Evolutionary conservation across 2,113 vertebrate species (phyloP).

Genomic region (Lipotes vexillifer): DNA sequence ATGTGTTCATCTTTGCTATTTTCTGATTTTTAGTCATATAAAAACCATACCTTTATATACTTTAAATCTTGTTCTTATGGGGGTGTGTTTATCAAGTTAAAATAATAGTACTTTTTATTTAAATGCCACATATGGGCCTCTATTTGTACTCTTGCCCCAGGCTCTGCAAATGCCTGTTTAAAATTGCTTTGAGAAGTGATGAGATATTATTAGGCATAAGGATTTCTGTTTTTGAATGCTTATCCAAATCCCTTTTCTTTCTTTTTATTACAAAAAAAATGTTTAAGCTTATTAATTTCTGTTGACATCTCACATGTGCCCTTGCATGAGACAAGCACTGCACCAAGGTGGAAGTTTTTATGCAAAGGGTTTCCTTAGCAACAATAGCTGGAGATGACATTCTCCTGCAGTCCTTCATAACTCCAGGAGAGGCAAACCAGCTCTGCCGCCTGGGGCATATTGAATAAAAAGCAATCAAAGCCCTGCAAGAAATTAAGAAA

Average conservation of each 20-base stretch:
- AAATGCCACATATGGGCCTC: background rate
- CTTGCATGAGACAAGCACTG: background rate
- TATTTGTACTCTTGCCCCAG: background rate
- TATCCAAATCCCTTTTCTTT: background rate
- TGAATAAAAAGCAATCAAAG: constrained; percentile 1
- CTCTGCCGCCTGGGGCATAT: background rate
- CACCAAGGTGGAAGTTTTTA: background rate
- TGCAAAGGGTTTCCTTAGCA: background rate
- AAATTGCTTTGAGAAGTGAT: background rate
- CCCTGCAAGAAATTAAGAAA: background rate
- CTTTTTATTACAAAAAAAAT: background rate
- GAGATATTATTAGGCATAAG: background rate
- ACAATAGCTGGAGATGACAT: background rate
- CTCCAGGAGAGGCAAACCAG: background rate
- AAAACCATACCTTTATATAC: background rate
- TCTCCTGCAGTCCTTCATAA: background rate
- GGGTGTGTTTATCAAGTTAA: background rate
- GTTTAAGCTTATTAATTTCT: background rate
- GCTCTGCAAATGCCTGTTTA: background rate
- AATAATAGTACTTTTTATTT: background rate
- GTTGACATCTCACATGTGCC: background rate
- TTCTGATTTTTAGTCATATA: background rate
- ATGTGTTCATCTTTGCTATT: background rate
- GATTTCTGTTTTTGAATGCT: background rate
- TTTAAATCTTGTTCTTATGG: background rate